Evolutionary conservation across 1,140 invertebrate species (phyloP).

Genomic region (Meloidogyne floridensis): DNA sequence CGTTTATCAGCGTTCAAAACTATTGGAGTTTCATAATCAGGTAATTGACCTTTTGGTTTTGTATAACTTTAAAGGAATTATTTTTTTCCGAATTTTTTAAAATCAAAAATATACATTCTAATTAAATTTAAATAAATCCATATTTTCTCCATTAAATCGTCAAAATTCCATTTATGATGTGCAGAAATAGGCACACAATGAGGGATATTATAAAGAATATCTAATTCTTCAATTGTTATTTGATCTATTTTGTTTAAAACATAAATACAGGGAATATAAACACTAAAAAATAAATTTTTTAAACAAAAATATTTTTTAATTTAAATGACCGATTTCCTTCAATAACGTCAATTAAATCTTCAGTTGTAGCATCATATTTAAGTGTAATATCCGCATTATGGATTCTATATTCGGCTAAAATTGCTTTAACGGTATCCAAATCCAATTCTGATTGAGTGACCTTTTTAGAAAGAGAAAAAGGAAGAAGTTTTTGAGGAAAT

Average conservation of each 20-base stretch:
- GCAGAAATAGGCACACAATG: conserved; percentile 99
- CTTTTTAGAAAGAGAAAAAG: conserved; percentile 66
- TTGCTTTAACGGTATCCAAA: conserved; percentile 89
- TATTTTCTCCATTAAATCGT: conserved; percentile 97
- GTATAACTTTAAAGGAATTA: conserved; percentile 77
- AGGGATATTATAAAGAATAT: conserved; percentile 98
- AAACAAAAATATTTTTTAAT: conserved; percentile 67
- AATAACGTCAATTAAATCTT: conserved; percentile 97
- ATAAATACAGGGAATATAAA: conserved; percentile 95
- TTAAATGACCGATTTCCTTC: conserved; percentile 94
- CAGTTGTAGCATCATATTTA: conserved; percentile 89
- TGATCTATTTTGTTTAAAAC: conserved; percentile 94
- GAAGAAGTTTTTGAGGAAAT: conserved; percentile 1
- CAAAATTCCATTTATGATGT: conserved; percentile 99
- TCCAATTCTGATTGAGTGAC: conserved; percentile 91
- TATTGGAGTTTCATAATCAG: conserved; percentile 94
- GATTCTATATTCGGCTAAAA: conserved; percentile 95
- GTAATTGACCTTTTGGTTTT: conserved; percentile 97
- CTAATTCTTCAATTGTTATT: conserved; percentile 81
- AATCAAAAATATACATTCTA: conserved; percentile 78
- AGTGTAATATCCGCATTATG: conserved; percentile 96
- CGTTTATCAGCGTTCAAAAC: conserved; percentile 84
- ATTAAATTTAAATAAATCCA: conserved; percentile 95
- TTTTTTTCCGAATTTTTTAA: neutral
- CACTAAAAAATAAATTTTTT: conserved; percentile 78